Percentiles rank a stretch among this genome's conserved stretches.
Evolutionary conservation across 2,113 vertebrate genomes (phyloP).

Genomic region (Scatophagus argus): DNA sequence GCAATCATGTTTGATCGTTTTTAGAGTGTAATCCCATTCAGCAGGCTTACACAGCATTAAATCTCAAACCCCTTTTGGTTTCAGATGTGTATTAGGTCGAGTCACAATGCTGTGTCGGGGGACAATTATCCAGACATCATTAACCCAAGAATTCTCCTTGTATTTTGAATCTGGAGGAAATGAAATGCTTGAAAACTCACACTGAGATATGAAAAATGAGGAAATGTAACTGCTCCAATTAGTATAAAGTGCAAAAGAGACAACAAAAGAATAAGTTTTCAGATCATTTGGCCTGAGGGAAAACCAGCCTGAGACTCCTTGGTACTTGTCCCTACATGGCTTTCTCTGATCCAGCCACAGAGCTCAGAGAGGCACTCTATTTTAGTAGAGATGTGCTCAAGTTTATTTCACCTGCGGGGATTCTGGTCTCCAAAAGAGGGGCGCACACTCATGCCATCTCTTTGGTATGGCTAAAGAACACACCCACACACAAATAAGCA

Average conservation of each 20-base stretch:
- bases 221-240: conserved; percentile 3
- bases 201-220: background rate
- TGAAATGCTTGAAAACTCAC: background rate
- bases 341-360: conserved; percentile 6
- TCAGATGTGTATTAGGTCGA: conserved; percentile 48
- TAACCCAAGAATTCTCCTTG: conserved; percentile 38
- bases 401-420: conserved; percentile 63
- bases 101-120: conserved; percentile 37
- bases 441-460: conserved; percentile 12
- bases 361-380: conserved; percentile 34
- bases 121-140: conserved; percentile 52
- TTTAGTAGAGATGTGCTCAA: conserved; percentile 50
- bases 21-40: conserved; percentile 73
- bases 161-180: background rate
- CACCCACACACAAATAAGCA: conserved; percentile 34
- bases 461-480: conserved; percentile 7
- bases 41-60: conserved; percentile 66
- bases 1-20: conserved; percentile 70
- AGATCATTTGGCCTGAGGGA: background rate
- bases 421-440: conserved; percentile 59
- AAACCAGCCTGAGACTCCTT: conserved; percentile 4
- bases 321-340: conserved; percentile 33
- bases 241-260: conserved; percentile 35
- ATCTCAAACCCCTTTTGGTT: conserved; percentile 66
- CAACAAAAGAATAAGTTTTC: conserved; percentile 1